Conservation (phyloP, 2,797 vertebrate species). For the Urocyon cinereoargenteus region DNA sequence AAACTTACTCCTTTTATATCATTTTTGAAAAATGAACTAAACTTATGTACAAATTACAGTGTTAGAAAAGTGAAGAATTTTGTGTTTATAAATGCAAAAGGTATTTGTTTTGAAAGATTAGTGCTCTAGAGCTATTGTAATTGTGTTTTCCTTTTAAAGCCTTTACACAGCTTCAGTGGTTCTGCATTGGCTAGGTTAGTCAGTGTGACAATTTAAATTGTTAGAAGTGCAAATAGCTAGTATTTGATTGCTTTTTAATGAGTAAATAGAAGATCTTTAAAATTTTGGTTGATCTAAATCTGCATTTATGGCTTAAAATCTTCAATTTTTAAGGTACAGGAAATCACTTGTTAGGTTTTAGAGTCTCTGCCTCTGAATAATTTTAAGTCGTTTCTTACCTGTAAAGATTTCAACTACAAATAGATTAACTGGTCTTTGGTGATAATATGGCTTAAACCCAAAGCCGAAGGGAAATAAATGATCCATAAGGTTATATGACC, state of each 20-base stretch:
- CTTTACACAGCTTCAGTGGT: neutral
- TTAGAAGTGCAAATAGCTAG: neutral
- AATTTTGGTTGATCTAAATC: neutral
- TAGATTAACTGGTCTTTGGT: neutral
- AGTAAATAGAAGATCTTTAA: neutral
- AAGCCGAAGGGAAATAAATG: neutral
- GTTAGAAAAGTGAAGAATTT: neutral
- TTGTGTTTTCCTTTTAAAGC: slow-evolving; percentile 6
- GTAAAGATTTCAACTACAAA: neutral
- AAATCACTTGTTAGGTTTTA: neutral
- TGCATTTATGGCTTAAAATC: neutral
- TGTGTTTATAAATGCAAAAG: neutral
- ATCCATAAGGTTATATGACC: neutral
- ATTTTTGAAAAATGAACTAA: neutral
- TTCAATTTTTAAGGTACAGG: neutral
- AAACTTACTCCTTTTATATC: neutral
- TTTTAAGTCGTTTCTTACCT: neutral
- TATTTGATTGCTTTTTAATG: slow-evolving; percentile 2
- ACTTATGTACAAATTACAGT: neutral
- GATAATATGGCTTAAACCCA: neutral
- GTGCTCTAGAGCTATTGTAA: neutral
- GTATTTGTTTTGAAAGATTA: neutral
- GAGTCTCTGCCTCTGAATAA: neutral
- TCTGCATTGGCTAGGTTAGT: neutral
- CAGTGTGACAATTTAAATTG: neutral